phyloP scores from a whole-genome alignment of 2,797 vertebrate species.

The Arnoldichthys spilopterus region DNA sequence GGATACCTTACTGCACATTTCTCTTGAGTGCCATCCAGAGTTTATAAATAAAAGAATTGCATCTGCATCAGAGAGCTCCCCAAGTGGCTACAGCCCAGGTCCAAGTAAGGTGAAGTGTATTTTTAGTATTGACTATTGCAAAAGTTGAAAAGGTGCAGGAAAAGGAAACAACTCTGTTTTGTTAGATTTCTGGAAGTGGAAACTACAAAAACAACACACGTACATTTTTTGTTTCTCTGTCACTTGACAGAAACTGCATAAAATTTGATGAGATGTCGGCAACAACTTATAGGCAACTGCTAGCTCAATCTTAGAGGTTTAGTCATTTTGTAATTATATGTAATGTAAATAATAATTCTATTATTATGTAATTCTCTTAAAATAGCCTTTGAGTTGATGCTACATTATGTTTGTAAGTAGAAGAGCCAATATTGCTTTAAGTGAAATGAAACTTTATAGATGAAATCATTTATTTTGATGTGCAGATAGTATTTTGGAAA shows the following conservation, averaged over 20 bases:
- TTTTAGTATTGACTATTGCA: background rate
- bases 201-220: background rate
- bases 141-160: background rate
- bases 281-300: background rate
- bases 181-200: background rate
- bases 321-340: background rate
- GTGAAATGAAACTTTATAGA: too few species aligned
- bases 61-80: background rate
- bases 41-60: conserved; percentile 3
- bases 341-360: too few species aligned
- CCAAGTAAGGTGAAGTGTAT: background rate
- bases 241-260: background rate
- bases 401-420: background rate
- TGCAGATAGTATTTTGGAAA: too few species aligned
- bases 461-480: too few species aligned
- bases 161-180: background rate
- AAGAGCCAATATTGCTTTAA: background rate
- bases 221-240: background rate
- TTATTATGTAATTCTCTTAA: too few species aligned
- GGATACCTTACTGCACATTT: background rate
- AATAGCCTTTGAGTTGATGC: background rate
- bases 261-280: background rate
- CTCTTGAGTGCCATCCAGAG: background rate
- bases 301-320: background rate
- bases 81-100: background rate